Base-by-base conservation (phyloP, 1,140 invertebrate genomes). In the Neomicropteryx cornuta region DNA sequence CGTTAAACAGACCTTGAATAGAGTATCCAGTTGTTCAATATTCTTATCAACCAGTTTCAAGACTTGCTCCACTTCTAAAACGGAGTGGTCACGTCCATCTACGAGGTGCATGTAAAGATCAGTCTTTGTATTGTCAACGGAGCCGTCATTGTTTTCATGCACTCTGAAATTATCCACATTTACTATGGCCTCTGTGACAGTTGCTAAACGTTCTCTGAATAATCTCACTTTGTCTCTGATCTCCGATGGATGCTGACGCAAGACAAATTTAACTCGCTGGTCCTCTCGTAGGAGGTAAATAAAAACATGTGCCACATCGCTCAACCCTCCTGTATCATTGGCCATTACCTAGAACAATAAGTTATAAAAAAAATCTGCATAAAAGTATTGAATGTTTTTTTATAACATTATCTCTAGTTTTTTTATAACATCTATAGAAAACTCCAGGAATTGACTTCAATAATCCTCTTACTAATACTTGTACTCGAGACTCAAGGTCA, bases 1-100 rank as follows among this genome's bases (percentile, higher is more conserved):
- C n/a, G n/a, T n/a, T n/a, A n/a, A n/a, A n/a, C n/a, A n/a, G n/a
- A 78, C 81, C 70, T 95, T 95, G 58, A 96, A 93, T 8, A 97
- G 58, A 27, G 71, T 70, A 64, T 94, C 86, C 30, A 97, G 65
- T 47, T 80, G 80, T 58, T 93, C 87, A 36, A 92, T 91, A 58
- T 94, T 92, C 46, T 86, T 77, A 60, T 96, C 92, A 6, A 96
- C 86, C 14, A 92, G 55, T 44, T 81, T 79, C 35, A 87, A 71
- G 13, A 90, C 87, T 54, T 88, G 76, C 14, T 77, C 71, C 1
- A 91, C 87, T 58, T 93, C 89, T 39, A 94, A 68, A 18, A 96
- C 90, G 3, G 87, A 88, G 67, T 96, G 88, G 52, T 96, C 88
- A 18, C 78, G 72, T 24, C 79, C 76, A 61, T 94, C 79, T 3